Conservation (phyloP, 1,140 invertebrate species). For the Magallana gigas region DNA sequence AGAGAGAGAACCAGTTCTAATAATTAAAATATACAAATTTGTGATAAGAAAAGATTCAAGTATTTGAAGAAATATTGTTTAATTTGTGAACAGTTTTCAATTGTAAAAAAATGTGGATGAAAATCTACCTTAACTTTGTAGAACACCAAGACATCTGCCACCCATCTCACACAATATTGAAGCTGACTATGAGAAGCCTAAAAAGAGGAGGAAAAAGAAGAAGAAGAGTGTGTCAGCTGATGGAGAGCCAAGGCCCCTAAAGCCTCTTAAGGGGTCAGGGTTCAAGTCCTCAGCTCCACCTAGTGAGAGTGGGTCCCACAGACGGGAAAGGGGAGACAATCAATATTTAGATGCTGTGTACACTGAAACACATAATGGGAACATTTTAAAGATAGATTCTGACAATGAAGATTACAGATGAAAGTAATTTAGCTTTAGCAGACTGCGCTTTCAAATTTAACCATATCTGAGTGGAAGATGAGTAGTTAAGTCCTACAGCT, state of each 20-base stretch:
- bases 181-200: conserved; percentile 23
- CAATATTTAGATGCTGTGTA: not conserved
- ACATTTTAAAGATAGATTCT: conserved; percentile 24
- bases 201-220: conserved; percentile 38
- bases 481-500: not conserved
- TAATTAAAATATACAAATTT: not conserved
- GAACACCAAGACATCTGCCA: conserved; percentile 23
- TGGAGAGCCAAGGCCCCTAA: conserved; percentile 10
- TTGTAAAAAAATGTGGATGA: not conserved
- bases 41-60: not conserved
- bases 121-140: not conserved
- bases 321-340: not conserved
- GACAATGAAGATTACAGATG: conserved; percentile 29
- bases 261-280: not conserved
- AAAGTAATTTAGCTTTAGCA: not conserved
- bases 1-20: not conserved
- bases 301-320: conserved; percentile 28
- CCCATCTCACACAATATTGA: conserved; percentile 6
- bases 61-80: not conserved
- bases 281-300: conserved; percentile 27
- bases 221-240: conserved; percentile 8
- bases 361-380: not conserved
- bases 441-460: not conserved
- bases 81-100: not conserved
- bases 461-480: no score